Evolutionary conservation across 2,797 vertebrate genomes (phyloP).

Genomic region (Xenentodon cancila): DNA sequence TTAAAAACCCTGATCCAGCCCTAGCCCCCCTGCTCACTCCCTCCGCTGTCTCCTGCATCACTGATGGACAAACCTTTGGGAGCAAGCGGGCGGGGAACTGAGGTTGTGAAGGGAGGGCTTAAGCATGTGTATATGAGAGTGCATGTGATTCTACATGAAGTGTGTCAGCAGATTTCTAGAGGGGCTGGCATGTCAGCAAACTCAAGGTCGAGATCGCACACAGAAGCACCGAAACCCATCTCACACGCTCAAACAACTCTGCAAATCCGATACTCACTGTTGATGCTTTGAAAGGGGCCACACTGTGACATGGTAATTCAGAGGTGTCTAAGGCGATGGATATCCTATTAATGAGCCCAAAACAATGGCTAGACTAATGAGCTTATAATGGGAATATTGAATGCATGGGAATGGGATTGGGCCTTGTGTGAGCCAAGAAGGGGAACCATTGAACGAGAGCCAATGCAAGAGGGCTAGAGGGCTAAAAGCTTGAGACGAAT

Average conservation of each 20-base stretch:
- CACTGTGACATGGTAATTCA: slow-evolving; percentile 75
- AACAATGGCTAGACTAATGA: slow-evolving; percentile 81
- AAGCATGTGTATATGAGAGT: slow-evolving; percentile 35
- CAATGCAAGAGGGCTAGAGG: slow-evolving; percentile 67
- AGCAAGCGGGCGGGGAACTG: slow-evolving; percentile 53
- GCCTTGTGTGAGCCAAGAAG: slow-evolving; percentile 62
- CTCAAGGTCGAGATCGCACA: slow-evolving; percentile 74
- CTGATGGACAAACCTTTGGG: slow-evolving; percentile 73
- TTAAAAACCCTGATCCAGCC: slow-evolving; percentile 72
- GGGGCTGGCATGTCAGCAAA: slow-evolving; percentile 77
- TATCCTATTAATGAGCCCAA: slow-evolving; percentile 79
- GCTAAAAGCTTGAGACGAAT: slow-evolving; percentile 71
- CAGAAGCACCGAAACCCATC: slow-evolving; percentile 6
- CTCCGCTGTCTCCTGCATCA: slow-evolving; percentile 67
- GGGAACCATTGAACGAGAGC: slow-evolving; percentile 72
- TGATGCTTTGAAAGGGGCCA: slow-evolving; percentile 61
- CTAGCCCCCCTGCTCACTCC: slow-evolving; percentile 35
- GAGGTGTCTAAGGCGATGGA: slow-evolving; percentile 77
- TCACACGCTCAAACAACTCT: slow-evolving; percentile 44
- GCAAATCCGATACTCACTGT: slow-evolving; percentile 50
- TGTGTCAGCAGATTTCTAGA: slow-evolving; percentile 79
- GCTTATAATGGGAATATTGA: slow-evolving; percentile 82
- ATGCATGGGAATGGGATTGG: slow-evolving; percentile 81
- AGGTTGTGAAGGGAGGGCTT: slow-evolving; percentile 55
- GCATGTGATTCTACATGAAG: slow-evolving; percentile 65